Percentiles rank a stretch among this genome's conserved stretches.
Conservation (phyloP, 2,797 vertebrate species). For the Champsocephalus gunnari region DNA sequence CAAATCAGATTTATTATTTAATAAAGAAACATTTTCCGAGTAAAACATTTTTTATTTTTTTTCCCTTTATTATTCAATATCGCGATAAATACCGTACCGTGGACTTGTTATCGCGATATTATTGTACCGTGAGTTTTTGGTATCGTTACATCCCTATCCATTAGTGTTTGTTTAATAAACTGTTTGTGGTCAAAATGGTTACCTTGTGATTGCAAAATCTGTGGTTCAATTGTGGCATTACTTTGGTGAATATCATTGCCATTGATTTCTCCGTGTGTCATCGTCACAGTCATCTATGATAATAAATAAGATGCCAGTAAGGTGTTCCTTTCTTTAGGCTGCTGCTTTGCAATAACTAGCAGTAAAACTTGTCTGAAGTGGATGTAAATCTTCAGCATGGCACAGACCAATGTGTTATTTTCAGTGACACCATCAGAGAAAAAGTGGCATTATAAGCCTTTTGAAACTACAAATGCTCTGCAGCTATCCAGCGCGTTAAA, state of each 20-base stretch:
- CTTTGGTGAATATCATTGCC: no score
- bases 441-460: constrained; percentile 47
- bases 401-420: constrained; percentile 26
- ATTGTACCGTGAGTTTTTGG: no score
- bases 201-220: neutral
- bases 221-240: neutral
- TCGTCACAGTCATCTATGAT: neutral
- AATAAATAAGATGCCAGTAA: neutral
- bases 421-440: constrained; percentile 35
- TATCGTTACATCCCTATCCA: no score
- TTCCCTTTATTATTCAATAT: no score
- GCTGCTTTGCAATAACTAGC: constrained; percentile 16
- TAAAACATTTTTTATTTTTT: no score
- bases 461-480: constrained; percentile 47
- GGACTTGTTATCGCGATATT: no score
- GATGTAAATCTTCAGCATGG: constrained; percentile 36
- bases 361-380: constrained; percentile 11
- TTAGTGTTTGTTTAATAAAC: neutral
- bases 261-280: neutral
- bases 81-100: no score
- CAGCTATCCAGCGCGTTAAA: constrained; percentile 37
- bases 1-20: no score
- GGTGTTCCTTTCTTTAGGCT: constrained; percentile 13
- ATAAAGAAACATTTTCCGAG: no score
- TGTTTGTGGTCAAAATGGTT: neutral